Evolutionary conservation across 2,797 vertebrate genomes (phyloP).

Genomic region (Cyclopterus lumpus): DNA sequence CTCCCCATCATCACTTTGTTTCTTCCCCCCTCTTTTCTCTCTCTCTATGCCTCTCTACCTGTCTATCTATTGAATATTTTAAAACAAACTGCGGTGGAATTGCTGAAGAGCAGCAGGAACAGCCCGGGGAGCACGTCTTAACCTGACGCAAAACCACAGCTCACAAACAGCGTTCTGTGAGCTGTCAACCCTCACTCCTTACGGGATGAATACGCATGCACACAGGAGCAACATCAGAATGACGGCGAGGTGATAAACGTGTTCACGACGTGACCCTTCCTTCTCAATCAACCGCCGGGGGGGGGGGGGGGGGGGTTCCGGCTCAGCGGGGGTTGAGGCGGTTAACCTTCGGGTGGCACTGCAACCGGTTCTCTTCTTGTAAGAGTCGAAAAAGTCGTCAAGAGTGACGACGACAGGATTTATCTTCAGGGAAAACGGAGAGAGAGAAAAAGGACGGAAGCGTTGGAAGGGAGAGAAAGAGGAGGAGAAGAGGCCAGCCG

Average conservation of each 20-base stretch:
- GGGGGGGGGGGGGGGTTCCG: no score
- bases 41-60: conserved; percentile 10
- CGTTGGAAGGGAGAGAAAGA: conserved; percentile 1
- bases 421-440: conserved; percentile 16
- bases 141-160: conserved; percentile 43
- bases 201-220: not conserved
- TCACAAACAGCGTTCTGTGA: conserved; percentile 16
- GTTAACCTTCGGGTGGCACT: not conserved
- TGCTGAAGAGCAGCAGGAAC: conserved; percentile 58
- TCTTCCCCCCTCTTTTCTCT: not conserved
- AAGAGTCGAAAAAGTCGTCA: not conserved
- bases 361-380: not conserved
- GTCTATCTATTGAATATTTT: conserved; percentile 44
- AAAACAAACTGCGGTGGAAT: conserved; percentile 36
- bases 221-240: not conserved
- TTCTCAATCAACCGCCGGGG: not conserved
- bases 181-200: not conserved
- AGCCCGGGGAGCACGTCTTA: conserved; percentile 38
- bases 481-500: not conserved
- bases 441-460: not conserved
- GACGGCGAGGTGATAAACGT: not conserved
- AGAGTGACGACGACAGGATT: not conserved
- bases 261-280: not conserved
- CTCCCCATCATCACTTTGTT: conserved; percentile 36
- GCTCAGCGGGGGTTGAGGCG: not conserved